Base-by-base conservation (phyloP, 2,888 invertebrate genomes). In the Gymnoscelis rufifasciata region DNA sequence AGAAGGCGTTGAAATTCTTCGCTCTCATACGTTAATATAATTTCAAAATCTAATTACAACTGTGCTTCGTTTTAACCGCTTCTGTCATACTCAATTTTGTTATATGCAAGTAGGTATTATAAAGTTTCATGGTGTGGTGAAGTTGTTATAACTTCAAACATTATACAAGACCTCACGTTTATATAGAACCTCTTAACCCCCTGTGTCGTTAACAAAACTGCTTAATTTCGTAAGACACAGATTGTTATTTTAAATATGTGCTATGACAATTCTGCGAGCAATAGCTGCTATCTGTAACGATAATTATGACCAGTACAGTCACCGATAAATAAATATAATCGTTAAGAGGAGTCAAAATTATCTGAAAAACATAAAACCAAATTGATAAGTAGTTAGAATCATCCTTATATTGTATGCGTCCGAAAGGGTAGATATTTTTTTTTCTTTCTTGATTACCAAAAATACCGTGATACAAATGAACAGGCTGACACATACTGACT, bases 161-260 rank as follows among this genome's bases (percentile, higher is more conserved):
- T 43, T 44, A 43, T 1, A 40, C 19, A 43, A 39, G 35, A 37
- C 11, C 36, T 48, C 31, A 48, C 39, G 48, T 47, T 43, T 43
- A 4, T n/a, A 37, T 41, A 41, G 41, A 7, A 12, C 36, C 29
- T 30, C 19, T 27, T 26, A 19, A 29, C 41, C 27, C 47, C 3
- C 30, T 8, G 51, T 48, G 44, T 40, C 47, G 46, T 54, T 54
- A 48, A 37, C 43, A 37, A 52, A 56, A 54, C 50, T 46, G 49
- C 49, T 54, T 52, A 54, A 56, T 54, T 56, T 54, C 56, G 51
- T 46, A 43, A 43, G 45, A 13, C 29, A 35, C 10, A 19, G 6
- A 37, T 14, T 8, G 24, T 24, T 31, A 33, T 33, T 33, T 33
- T 31, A 13, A 14, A n/a, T 36, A 10, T 35, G 7, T 33, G 7